These are phyloP conservation scores for Thysanoteuthis rhombus DNA, from an alignment of 2,888 invertebrate genomes.

Conservation along the genomic window DNA sequence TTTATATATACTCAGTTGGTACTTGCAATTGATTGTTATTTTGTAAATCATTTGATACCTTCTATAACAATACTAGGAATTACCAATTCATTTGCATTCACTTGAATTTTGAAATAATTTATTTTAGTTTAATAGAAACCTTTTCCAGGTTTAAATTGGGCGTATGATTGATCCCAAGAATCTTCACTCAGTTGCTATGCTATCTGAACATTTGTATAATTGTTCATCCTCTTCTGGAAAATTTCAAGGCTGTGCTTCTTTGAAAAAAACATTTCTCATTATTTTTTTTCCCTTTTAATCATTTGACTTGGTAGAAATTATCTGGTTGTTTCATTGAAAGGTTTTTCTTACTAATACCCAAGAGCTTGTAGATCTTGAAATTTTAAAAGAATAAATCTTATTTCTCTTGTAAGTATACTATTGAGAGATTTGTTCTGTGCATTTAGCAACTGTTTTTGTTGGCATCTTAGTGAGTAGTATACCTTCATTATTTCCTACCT, in stretches of 20 bases:
- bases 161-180: not conserved
- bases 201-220: not conserved
- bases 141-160: not conserved
- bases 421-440: not conserved
- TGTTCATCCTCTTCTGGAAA: not conserved
- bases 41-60: not conserved
- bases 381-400: not conserved
- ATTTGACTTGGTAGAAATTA: not conserved
- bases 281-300: not conserved
- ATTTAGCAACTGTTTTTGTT: not conserved
- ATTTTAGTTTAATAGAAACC: not conserved
- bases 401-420: not conserved
- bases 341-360: not conserved
- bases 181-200: not conserved
- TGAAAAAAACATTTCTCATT: not conserved
- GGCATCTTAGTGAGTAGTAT: not conserved
- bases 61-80: not conserved
- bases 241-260: not conserved
- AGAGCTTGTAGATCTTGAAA: not conserved
- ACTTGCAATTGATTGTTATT: not conserved
- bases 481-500: not conserved
- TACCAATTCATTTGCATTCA: not conserved
- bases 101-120: not conserved
- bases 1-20: not conserved
- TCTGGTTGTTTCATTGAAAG: not conserved